Evolutionary conservation across 2,888 invertebrate species (phyloP), one percentile per base, ranked within the genome.

Genomic region (Mimas tiliae): DNA sequence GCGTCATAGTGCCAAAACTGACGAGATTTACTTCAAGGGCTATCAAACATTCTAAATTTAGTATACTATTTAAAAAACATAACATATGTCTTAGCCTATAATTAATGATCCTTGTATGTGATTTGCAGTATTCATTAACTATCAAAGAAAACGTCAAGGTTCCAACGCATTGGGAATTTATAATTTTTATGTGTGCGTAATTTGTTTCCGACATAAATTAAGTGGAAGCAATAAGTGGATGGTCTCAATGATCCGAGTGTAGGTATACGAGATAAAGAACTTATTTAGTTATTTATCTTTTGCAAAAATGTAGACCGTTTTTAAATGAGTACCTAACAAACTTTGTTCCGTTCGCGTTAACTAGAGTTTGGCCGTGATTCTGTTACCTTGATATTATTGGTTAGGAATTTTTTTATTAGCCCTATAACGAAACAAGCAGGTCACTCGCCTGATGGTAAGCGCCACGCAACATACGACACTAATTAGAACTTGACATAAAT

Each of bases 1-100:
- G 85, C 87, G 88, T 88, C 88, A 87, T 79, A 86, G 81, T 80
- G 69, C 88, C 88, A 79, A 87, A 87, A 79, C 70, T 69, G 80
- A 74, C 72, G 70, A 75, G 53, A 53, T 64, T 64, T 64, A 65
- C 65, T 65, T 58, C 58, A 58, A 48, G 47, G 48, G 47, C 34
- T 65, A 65, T 48, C 21, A 34, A 19, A 33, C 58, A 47, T 21
- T 48, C 47, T 48, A 19, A 65, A 55, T 55, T 53, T 58, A 58
- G 34, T 48, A 65, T 21, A 47, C 53, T 48, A 34, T 48, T 53
- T 33, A 64, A 64, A 64, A 64, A 55, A 27, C 6, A 34, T 55
- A 38, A 42, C 58, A 42, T 38, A 58, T 42, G 19, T 58, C 42
- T 19, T 38, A 58, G 38, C 53, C 16, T 55, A 34, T 55, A 65